Conservation (phyloP, 1,140 invertebrate genomes). For the Dendrolimus punctatus region DNA sequence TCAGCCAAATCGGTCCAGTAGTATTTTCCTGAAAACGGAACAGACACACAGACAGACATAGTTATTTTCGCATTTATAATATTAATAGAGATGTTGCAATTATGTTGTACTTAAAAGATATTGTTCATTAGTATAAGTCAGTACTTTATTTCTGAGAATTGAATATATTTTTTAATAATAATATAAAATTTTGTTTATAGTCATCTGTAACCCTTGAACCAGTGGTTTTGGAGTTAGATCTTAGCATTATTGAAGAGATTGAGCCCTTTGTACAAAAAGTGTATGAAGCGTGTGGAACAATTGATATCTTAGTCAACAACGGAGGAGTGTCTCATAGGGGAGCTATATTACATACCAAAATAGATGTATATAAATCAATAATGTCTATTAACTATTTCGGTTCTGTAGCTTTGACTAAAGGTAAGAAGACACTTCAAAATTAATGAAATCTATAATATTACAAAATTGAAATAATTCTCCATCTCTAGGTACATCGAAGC, state of each 20-base stretch:
- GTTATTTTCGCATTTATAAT: too few species aligned
- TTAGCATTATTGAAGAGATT: slow-evolving; percentile 80
- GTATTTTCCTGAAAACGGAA: too few species aligned
- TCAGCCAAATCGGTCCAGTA: too few species aligned
- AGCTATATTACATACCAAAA: slow-evolving; percentile 79
- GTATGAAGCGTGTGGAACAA: slow-evolving; percentile 77
- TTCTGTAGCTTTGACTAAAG: slow-evolving; percentile 91
- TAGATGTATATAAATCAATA: slow-evolving; percentile 90
- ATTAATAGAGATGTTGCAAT: too few species aligned
- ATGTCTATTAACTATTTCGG: slow-evolving; percentile 98
- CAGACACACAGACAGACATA: too few species aligned
- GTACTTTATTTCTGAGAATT: too few species aligned
- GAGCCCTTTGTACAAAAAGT: slow-evolving; percentile 77
- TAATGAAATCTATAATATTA: background rate
- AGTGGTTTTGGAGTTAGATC: slow-evolving; percentile 83
- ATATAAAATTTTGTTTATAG: slow-evolving; percentile 38
- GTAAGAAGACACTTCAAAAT: slow-evolving; percentile 65
- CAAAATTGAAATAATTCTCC: background rate
- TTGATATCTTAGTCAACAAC: slow-evolving; percentile 96
- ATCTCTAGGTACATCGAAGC: too few species aligned
- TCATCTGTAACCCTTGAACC: slow-evolving; percentile 79
- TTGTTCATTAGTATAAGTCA: too few species aligned
- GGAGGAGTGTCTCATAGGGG: slow-evolving; percentile 91
- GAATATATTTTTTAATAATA: too few species aligned
- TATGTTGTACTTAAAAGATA: too few species aligned